Percentiles rank a stretch among this genome's conserved stretches.
These are phyloP conservation scores for Nomada hirtipes DNA, from an alignment of 2,888 invertebrate species.

Conservation along the genomic window DNA sequence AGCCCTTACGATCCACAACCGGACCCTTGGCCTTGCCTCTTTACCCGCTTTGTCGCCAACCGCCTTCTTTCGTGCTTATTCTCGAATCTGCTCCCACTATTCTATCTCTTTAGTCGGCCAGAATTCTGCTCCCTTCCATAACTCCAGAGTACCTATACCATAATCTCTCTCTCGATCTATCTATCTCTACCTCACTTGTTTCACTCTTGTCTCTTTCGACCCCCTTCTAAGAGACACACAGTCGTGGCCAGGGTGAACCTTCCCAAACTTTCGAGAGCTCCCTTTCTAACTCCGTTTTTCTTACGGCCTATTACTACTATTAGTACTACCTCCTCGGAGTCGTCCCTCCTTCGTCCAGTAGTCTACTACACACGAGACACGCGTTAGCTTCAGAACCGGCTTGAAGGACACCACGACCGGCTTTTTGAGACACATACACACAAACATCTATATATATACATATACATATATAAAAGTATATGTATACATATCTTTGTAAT, in stretches of 20 bases:
- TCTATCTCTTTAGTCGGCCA: slow-evolving; percentile 34
- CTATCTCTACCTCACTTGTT: no score
- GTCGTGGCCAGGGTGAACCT: slow-evolving; percentile 27
- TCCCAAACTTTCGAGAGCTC: slow-evolving; percentile 34
- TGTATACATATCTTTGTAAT: slow-evolving; percentile 19
- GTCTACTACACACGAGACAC: slow-evolving; percentile 53
- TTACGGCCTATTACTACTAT: slow-evolving; percentile 31
- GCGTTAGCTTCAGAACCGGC: slow-evolving; percentile 70
- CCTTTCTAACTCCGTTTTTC: slow-evolving; percentile 27
- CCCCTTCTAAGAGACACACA: slow-evolving; percentile 23
- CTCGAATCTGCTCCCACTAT: slow-evolving; percentile 33
- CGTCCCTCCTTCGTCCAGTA: slow-evolving; percentile 53
- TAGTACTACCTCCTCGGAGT: slow-evolving; percentile 16
- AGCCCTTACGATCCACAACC: slow-evolving; percentile 58
- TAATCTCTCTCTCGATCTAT: slow-evolving; percentile 15
- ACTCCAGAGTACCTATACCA: background rate
- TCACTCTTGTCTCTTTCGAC: slow-evolving; percentile 15
- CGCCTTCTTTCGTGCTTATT: slow-evolving; percentile 65
- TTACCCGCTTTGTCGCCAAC: slow-evolving; percentile 69
- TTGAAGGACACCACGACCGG: slow-evolving; percentile 68
- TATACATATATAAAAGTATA: background rate
- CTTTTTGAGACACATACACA: slow-evolving; percentile 54
- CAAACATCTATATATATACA: slow-evolving; percentile 14
- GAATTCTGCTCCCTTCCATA: background rate
- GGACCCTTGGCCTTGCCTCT: slow-evolving; percentile 67